Conservation (phyloP, 53 echinoderm and acorn worm species). For the Henricia sp. region DNA sequence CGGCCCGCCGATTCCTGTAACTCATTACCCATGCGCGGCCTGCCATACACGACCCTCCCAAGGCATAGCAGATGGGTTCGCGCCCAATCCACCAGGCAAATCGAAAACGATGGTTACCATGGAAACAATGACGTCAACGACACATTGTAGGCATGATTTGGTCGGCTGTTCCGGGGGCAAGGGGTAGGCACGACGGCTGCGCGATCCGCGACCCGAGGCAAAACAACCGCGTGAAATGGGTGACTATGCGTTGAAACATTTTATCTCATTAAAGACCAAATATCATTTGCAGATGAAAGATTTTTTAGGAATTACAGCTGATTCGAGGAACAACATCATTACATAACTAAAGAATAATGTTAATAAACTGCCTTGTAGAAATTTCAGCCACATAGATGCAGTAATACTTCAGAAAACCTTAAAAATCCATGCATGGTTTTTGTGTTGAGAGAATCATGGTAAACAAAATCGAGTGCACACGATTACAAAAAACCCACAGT, state of each 20-base stretch:
- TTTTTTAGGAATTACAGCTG: too few species aligned
- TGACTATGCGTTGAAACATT: slow-evolving; percentile 48
- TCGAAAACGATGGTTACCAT: slow-evolving; percentile 70
- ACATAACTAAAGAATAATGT: too few species aligned
- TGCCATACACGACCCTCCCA: not conserved
- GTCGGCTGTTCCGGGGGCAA: slow-evolving; percentile 32
- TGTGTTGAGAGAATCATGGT: too few species aligned
- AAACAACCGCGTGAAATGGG: slow-evolving; percentile 51
- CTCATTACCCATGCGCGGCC: not conserved
- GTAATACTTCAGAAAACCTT: too few species aligned
- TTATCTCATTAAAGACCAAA: slow-evolving; percentile 33
- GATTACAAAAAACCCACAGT: too few species aligned
- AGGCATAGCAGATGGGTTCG: slow-evolving; percentile 36
- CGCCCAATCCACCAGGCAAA: slow-evolving; percentile 61
- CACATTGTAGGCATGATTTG: slow-evolving; percentile 64
- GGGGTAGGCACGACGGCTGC: slow-evolving; percentile 32
- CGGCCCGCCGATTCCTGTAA: too few species aligned
- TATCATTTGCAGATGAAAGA: too few species aligned
- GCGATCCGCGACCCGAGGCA: slow-evolving; percentile 27
- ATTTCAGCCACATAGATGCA: too few species aligned
- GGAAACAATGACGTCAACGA: slow-evolving; percentile 89
- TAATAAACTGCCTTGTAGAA: too few species aligned
- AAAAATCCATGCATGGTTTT: too few species aligned
- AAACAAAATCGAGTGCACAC: too few species aligned
- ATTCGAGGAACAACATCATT: too few species aligned